Percentiles rank a stretch among this genome's conserved stretches.
phyloP scores from a whole-genome alignment of 2,888 invertebrate species.

The Pemphredon lugubris region DNA sequence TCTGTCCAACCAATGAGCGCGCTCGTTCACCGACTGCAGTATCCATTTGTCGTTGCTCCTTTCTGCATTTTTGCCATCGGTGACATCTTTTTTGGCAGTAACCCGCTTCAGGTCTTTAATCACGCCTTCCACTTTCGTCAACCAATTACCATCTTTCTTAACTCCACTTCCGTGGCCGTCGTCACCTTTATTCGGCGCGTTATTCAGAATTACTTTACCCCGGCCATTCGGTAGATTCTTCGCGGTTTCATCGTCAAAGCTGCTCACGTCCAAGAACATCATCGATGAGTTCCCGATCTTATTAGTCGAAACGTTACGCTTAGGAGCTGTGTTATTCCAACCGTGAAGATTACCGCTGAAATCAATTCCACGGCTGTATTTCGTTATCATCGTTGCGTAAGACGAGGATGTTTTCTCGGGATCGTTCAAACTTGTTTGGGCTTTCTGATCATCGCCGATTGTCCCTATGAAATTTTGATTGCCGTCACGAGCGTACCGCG shows the following conservation, averaged over 20 bases:
- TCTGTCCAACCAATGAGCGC: conserved; percentile 47
- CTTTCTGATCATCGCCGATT: not conserved
- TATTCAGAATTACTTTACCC: not conserved
- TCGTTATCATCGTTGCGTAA: conserved; percentile 50
- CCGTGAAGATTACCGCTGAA: not conserved
- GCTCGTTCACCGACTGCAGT: conserved; percentile 21
- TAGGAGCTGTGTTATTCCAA: not conserved
- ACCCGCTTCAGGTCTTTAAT: conserved; percentile 40
- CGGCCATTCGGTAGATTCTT: not conserved
- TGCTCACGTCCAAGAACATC: not conserved
- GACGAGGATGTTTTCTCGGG: conserved; percentile 20
- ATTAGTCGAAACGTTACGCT: conserved; percentile 16
- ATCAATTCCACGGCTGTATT: conserved; percentile 30
- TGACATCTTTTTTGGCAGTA: conserved; percentile 9
- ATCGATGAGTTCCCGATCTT: not conserved
- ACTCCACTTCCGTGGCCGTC: not conserved
- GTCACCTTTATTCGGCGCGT: not conserved
- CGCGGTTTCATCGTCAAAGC: not conserved
- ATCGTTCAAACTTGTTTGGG: not conserved
- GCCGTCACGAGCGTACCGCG: not conserved
- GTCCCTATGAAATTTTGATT: not conserved
- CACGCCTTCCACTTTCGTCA: conserved; percentile 39
- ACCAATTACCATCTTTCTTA: conserved; percentile 12
- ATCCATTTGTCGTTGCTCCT: conserved; percentile 7
- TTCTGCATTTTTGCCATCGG: not conserved